These are phyloP conservation scores for Ochropleura plecta DNA, from an alignment of 2,888 invertebrate genomes.

Conservation along the genomic window DNA sequence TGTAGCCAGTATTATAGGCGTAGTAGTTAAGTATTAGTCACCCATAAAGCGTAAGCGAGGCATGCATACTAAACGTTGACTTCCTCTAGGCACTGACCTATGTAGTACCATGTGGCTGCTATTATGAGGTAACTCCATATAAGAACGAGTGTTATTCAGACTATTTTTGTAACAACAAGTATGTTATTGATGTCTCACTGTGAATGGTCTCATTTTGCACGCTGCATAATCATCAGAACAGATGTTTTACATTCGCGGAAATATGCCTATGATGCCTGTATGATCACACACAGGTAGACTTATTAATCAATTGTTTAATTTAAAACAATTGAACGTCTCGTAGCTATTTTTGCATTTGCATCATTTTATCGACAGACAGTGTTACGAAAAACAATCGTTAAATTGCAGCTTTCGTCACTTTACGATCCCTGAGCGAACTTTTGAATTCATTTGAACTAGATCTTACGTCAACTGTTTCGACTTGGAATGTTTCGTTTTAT, in stretches of 20 bases:
- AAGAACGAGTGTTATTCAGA: slow-evolving; percentile 29
- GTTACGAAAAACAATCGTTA: slow-evolving; percentile 46
- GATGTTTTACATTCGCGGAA: slow-evolving; percentile 38
- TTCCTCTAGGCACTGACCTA: slow-evolving; percentile 50
- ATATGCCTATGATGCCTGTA: not conserved
- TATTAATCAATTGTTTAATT: slow-evolving; percentile 10
- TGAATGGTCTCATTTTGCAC: slow-evolving; percentile 54
- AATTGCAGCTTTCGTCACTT: slow-evolving; percentile 39
- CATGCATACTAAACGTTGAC: slow-evolving; percentile 48
- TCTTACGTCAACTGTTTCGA: slow-evolving; percentile 46
- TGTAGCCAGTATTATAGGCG: slow-evolving; percentile 20
- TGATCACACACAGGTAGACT: slow-evolving; percentile 13
- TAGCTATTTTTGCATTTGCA: slow-evolving; percentile 28
- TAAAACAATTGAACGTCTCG: slow-evolving; percentile 16
- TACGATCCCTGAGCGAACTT: slow-evolving; percentile 46
- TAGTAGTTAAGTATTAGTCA: slow-evolving; percentile 45
- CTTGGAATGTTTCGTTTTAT: slow-evolving; percentile 57
- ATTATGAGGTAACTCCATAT: slow-evolving; percentile 47
- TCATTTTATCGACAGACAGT: slow-evolving; percentile 44
- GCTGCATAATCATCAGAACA: slow-evolving; percentile 19
- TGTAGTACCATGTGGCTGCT: slow-evolving; percentile 20
- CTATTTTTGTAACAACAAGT: slow-evolving; percentile 37
- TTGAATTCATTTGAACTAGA: slow-evolving; percentile 40
- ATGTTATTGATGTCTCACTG: slow-evolving; percentile 37
- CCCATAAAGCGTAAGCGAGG: slow-evolving; percentile 14